Evolutionary conservation across 2,113 vertebrate genomes (phyloP), one percentile per base, ranked within the genome.

Genomic region (Tupaia tana): DNA sequence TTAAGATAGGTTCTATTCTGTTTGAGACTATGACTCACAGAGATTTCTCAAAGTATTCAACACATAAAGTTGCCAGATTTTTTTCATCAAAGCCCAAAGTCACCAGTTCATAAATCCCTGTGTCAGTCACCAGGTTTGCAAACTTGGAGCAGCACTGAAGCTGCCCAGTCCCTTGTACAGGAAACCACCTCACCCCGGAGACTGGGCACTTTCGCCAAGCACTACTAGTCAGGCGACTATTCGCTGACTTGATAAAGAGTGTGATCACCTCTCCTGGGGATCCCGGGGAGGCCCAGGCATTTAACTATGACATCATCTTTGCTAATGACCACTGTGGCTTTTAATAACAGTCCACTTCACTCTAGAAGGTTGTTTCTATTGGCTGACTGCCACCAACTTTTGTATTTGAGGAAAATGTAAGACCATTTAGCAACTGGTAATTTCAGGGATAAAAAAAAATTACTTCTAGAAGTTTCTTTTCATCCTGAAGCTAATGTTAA

Each of bases 301-400:
- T 97, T 78, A 95, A 96, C 97, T 95, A 97, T 95, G 97, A 96
- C 1, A 6, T 86, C 87, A 97, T 77, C 79, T 95, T 94, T 88
- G 67, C 84, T 97, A 94, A 90, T 61, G 89, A 74, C 93, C 92
- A 93, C 87, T 59, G 25, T 96, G 85, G 29, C 67, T 97, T 97
- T 98, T 96, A 97, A 95, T 83, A 97, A 89, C 61, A 96, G 88
- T 16, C 86, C 1, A 4, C 86, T 97, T 93, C 74, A 97, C 85
- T 95, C 56, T 93, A 84, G 9, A 86, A 94, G 77, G 90, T 84
- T 88, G 83, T 93, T 97, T 96, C 58, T 90, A 15, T 96, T 97
- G 95, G 88, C 92, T 78, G 80, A 85, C 52, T 80, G 96, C 97
- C 83, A 97, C n/a, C n/a, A 92, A 67, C 29, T 83, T 87, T 96